Percentiles rank a stretch among this genome's conserved stretches.
Conservation (phyloP, 2,888 invertebrate genomes). For the Leptopilina drosophilae region DNA sequence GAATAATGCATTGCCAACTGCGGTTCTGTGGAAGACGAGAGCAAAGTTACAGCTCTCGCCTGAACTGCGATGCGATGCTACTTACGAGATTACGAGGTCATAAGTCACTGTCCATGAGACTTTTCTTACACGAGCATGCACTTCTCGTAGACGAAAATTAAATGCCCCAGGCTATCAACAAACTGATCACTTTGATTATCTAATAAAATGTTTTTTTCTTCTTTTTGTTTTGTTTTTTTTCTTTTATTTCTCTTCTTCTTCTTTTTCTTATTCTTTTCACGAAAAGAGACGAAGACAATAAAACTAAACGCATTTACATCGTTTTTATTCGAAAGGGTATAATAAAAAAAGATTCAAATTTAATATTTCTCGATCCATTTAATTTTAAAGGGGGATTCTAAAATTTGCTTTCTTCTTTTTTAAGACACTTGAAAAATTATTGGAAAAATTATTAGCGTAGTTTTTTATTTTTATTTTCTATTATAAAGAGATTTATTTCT, state of each 20-base stretch:
- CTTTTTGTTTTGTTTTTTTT: background rate
- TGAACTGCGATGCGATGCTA: constrained; percentile 23
- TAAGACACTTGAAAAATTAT: no score
- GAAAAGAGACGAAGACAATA: no score
- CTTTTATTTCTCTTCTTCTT: no score
- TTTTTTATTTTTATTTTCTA: no score
- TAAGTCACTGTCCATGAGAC: constrained; percentile 31
- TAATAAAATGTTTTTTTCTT: constrained; percentile 33
- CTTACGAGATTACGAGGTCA: constrained; percentile 36
- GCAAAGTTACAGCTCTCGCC: constrained; percentile 33
- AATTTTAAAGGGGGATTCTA: background rate
- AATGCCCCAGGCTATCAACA: background rate
- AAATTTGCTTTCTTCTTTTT: background rate
- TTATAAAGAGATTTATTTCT: no score
- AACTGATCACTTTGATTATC: constrained; percentile 20
- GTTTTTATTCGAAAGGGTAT: background rate
- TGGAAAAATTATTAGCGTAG: no score
- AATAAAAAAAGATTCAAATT: constrained; percentile 12
- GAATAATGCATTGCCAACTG: constrained; percentile 35
- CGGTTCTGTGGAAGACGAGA: constrained; percentile 18
- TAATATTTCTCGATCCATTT: constrained; percentile 10
- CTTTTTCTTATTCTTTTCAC: no score
- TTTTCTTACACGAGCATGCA: constrained; percentile 1
- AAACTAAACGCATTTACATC: no score
- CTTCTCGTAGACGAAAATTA: constrained; percentile 29